Evolutionary conservation across 2,888 invertebrate genomes (phyloP), one percentile per base, ranked within the genome.

Genomic region (Rotaria socialis): DNA sequence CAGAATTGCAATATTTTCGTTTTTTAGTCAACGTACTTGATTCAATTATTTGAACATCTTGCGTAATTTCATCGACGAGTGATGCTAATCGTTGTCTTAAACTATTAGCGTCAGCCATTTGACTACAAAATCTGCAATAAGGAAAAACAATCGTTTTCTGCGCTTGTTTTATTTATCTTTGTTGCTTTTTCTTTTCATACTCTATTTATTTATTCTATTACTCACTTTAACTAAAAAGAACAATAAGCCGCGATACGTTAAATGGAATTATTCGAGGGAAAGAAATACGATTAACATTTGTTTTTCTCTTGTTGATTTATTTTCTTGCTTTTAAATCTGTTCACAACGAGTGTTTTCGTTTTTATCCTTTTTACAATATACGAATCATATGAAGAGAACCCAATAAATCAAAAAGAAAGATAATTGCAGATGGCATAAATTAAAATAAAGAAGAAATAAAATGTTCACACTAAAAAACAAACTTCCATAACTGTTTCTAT

Each of bases 51-150:
- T 75, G 43, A 75, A 75, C 24, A 75, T 75, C 75, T 43, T n/a
- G 75, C 24, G 75, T 43, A 19, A 75, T 75, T 24, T 41, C 7
- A 75, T 75, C 75, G 47, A 75, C 75, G 47, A 75, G 43, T 75
- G 24, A 19, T 47, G 75, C 22, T 43, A 75, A 75, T 24, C 47
- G 75, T 24, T 75, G 75, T 75, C 47, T 75, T 22, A 75, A 75
- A 75, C 75, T 75, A 24, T 19, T 47, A 8, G n/a, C 75, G 24
- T 75, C 75, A n/a, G 75, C 41, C 75, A 67, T 67, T 67, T 11
- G 27, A 67, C n/a, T 67, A 67, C 67, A 67, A 67, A 67, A 35
- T 35, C 35, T 8, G 67, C 4, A 67, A 67, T 27, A 27, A 67
- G 67, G 60, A 67, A 67, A 67, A 67, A 35, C 14, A 67, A 35